Conservation (phyloP, 2,797 vertebrate species). For the Leptatherina wallacei region DNA sequence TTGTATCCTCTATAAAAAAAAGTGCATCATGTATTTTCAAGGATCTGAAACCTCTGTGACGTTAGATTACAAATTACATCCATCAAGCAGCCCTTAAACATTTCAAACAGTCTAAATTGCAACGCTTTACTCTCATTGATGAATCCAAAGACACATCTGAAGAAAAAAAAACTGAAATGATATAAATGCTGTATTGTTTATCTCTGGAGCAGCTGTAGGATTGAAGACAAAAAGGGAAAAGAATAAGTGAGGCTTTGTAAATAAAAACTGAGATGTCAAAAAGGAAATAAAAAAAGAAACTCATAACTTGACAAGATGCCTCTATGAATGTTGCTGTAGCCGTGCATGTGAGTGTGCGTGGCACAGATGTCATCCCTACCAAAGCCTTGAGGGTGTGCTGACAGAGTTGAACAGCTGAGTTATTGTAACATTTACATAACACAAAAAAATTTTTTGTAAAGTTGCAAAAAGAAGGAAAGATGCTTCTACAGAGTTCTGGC, state of each 20-base stretch:
- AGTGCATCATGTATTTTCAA: background rate
- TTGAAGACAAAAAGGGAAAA: background rate
- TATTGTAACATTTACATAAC: slow-evolving; percentile 50
- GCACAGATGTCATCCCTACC: slow-evolving; percentile 24
- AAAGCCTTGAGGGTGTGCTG: slow-evolving; percentile 36
- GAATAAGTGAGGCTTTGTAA: background rate
- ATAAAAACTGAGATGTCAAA: background rate
- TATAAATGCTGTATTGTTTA: background rate
- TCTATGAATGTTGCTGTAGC: slow-evolving; percentile 11
- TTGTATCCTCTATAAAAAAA: background rate
- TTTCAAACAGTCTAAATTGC: slow-evolving; percentile 7
- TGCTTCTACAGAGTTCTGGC: slow-evolving; percentile 35
- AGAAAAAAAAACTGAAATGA: slow-evolving; percentile 14
- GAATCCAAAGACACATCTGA: slow-evolving; percentile 28
- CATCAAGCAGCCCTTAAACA: slow-evolving; percentile 54
- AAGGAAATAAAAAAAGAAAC: slow-evolving; percentile 3
- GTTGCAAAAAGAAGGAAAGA: slow-evolving; percentile 5
- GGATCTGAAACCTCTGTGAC: background rate
- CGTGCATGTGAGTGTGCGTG: slow-evolving; percentile 5
- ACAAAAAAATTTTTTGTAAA: slow-evolving; percentile 43
- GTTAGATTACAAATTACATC: slow-evolving; percentile 2
- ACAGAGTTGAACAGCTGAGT: slow-evolving; percentile 44
- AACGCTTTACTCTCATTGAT: background rate
- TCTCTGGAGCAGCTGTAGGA: background rate
- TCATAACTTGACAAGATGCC: slow-evolving; percentile 19